Base-by-base conservation (phyloP, 2,113 vertebrate species). In the Cyanoramphus novaezelandiae region DNA sequence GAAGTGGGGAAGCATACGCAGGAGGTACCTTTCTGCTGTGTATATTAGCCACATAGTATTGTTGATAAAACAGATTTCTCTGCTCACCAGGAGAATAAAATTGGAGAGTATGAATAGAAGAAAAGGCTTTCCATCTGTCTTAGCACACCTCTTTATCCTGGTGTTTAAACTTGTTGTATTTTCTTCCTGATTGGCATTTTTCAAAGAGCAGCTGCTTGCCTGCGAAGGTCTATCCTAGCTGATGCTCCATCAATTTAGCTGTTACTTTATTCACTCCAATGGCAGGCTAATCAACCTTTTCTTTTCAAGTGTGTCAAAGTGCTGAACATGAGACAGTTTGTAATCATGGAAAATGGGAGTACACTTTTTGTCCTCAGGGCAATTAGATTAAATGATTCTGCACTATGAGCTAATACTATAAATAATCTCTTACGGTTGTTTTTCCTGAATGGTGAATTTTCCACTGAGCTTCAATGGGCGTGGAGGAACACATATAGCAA, bases 261-360 rank as follows among this genome's bases (percentile, higher is more conserved):
- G 69, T 55, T 78, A 16, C 49, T 91, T 95, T 75, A 60, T 92
- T 96, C 93, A 82, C 69, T 69, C 25, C 69, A 24, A 6, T 17
- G 39, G 69, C 88, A 92, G 64, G 50, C 55, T 95, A 81, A 96
- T 92, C 90, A 96, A 60, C 88, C 86, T 95, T 88, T 92, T 71
- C 91, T 90, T 74, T 84, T 90, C 92, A 82, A 79, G 60, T 83
- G 77, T 92, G 83, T 95, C 80, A 82, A 64, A 76, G 60, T 57
- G 24, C 72, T 83, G 80, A 93, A 88, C 85, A 75, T 16, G 82
- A 84, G 90, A 37, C 69, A 76, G 52, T 90, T 82, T 82, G 77
- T 88, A 93, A 96, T 95, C 78, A 91, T 27, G 95, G 95, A 86
- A 94, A 95, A 86, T 84, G 72, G 52, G 72, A 81, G 47, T 31